These are phyloP conservation scores for Amia ocellicauda DNA, from an alignment of 2,113 vertebrate genomes.

Conservation along the genomic window DNA sequence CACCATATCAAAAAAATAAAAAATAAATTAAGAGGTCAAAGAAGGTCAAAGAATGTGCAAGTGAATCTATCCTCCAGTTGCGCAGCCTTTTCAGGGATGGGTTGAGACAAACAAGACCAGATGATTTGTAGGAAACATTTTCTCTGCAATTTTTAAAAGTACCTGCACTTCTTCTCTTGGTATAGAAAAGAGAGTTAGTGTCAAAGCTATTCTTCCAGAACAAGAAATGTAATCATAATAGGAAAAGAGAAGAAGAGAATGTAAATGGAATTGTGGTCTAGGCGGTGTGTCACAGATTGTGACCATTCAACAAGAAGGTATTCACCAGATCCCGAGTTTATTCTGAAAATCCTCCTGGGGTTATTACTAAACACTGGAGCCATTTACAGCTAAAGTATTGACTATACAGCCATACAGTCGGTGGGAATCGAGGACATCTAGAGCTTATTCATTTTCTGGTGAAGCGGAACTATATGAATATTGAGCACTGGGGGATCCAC, in stretches of 20 bases:
- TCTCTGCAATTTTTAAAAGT: no score
- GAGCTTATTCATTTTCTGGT: constrained; percentile 30
- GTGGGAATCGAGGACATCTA: constrained; percentile 12
- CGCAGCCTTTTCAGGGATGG: no score
- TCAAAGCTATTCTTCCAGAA: no score
- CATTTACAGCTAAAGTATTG: constrained; percentile 58
- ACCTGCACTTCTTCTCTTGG: no score
- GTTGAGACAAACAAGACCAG: no score
- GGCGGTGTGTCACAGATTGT: constrained; percentile 50
- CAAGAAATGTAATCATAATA: no score
- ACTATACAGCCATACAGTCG: neutral
- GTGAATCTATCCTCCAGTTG: no score
- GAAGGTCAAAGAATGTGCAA: no score
- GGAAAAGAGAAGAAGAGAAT: constrained; percentile 55
- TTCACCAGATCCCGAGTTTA: constrained; percentile 42
- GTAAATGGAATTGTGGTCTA: constrained; percentile 30
- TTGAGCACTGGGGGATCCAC: constrained; percentile 38
- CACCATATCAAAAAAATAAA: no score
- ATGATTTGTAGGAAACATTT: no score
- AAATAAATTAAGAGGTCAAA: no score
- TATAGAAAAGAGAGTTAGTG: no score
- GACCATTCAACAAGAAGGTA: constrained; percentile 59
- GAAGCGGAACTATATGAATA: constrained; percentile 49
- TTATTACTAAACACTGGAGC: constrained; percentile 42
- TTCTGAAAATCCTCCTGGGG: constrained; percentile 28